Base-by-base conservation (phyloP, 2,888 invertebrate genomes). In the Hypomecis punctinalis region DNA sequence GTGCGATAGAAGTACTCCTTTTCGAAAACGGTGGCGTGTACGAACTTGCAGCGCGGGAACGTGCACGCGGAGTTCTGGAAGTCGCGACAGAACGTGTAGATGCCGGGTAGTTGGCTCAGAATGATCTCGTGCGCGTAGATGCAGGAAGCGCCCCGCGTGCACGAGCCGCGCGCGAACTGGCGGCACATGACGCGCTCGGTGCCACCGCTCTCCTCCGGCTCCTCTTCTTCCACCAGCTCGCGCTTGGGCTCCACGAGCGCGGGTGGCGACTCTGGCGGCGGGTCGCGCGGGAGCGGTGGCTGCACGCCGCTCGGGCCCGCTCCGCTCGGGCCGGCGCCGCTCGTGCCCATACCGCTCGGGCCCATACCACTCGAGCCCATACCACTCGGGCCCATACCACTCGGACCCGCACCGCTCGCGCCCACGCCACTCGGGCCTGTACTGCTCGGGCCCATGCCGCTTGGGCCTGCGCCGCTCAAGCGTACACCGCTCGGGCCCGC, bases 1-100 rank as follows among this genome's bases (percentile, higher is more conserved):
- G 88, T 86, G 9, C 89, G 72, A 43, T 81, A 87, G 59, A 84
- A 90, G 13, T 78, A 67, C 42, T 86, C 85, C 43, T 89, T 87
- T 60, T 90, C 89, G 69, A 87, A 88, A 0, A 90, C 84, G 0
- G 83, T 76, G 0, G 89, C 90, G 66, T 89, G 90, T 0, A 88
- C 87, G 68, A 83, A 90, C 67, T 79, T 86, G 66, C 90, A 90
- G n/a, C 80, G 77, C 0, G 82, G 76, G 39, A 71, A 74, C 0
- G 71, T 81, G 55, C 90, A 90, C 0, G 74, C 73, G 0, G 74
- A 62, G 43, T 90, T 90, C 56, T 89, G 90, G 49, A 77, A 90
- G 42, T 90, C 84, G 37, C 78, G 79, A 55, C 91, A 91, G 61
- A 91, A 91, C 5, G 83, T 87, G 43, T 84, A 88, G 0, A 89